Evolutionary conservation across 2,797 vertebrate genomes (phyloP).

Genomic region (Lepus townsendii): DNA sequence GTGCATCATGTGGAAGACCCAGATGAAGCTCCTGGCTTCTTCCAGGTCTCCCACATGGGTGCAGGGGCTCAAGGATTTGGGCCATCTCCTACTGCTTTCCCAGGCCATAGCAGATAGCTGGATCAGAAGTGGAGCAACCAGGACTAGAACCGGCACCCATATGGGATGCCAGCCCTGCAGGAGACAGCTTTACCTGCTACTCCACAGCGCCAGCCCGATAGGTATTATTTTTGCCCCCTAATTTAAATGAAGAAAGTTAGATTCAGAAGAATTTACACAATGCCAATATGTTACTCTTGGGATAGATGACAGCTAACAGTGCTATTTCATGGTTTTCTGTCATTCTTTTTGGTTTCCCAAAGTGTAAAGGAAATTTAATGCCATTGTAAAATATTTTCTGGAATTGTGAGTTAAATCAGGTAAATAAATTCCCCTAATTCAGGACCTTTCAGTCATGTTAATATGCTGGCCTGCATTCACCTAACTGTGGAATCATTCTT

Average conservation of each 20-base stretch:
- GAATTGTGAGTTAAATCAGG: background rate
- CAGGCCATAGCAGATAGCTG: too few relatives aligned
- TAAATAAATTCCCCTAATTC: background rate
- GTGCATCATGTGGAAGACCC: too few relatives aligned
- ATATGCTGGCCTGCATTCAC: background rate
- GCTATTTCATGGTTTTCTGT: background rate
- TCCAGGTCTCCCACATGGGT: too few relatives aligned
- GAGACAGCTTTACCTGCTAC: too few relatives aligned
- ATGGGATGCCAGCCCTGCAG: too few relatives aligned
- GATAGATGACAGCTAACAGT: background rate
- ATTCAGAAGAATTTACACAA: background rate
- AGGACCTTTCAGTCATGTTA: background rate
- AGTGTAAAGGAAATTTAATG: background rate
- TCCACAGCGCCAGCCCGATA: background rate
- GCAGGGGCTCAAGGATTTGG: too few relatives aligned
- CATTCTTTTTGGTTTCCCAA: background rate
- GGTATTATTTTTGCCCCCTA: background rate
- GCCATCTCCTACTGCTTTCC: too few relatives aligned
- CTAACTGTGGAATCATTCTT: background rate
- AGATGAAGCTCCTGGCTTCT: too few relatives aligned
- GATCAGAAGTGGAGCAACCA: too few relatives aligned
- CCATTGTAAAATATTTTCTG: background rate
- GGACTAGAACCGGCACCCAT: too few relatives aligned
- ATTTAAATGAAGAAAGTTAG: conserved; percentile 7
- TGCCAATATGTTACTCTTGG: background rate